phyloP scores from a whole-genome alignment of 2,797 vertebrate genomes.

The Emys orbicularis region DNA sequence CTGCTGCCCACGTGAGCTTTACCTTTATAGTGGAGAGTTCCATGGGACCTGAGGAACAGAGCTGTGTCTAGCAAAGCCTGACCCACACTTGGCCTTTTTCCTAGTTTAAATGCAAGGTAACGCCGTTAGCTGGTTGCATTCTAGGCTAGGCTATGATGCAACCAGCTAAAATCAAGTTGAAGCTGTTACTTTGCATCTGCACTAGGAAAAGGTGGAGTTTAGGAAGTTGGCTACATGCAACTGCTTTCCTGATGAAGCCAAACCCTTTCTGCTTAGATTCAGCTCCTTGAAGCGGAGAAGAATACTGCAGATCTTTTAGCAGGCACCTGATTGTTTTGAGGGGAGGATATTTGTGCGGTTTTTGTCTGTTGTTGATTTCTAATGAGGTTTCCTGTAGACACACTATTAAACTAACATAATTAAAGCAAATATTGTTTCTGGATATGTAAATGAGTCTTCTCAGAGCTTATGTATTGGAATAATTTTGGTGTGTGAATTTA shows the following conservation, averaged over 20 bases:
- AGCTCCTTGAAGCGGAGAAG: not conserved
- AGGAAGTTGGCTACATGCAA: not conserved
- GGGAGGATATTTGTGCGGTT: not conserved
- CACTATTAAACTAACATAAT: constrained; percentile 26
- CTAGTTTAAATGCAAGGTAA: not conserved
- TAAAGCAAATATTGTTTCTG: constrained; percentile 46
- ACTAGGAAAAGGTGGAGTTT: not conserved
- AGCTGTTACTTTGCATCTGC: not conserved
- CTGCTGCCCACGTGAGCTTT: no score
- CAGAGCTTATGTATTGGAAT: no score
- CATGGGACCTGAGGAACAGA: no score
- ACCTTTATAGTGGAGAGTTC: no score
- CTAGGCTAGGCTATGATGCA: not conserved
- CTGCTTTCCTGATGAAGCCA: not conserved
- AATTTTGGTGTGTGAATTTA: not conserved
- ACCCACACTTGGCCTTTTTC: no score
- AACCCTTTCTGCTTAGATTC: not conserved
- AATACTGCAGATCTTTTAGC: not conserved
- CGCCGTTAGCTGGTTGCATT: not conserved
- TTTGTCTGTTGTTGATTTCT: constrained; percentile 11
- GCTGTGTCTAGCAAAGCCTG: no score
- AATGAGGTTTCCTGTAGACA: not conserved
- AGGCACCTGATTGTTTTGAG: not conserved
- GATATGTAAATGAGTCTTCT: not conserved
- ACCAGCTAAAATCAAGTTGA: no score